Evolutionary conservation across 1,140 invertebrate species (phyloP).

Genomic region (Pentalonia nigronervosa): DNA sequence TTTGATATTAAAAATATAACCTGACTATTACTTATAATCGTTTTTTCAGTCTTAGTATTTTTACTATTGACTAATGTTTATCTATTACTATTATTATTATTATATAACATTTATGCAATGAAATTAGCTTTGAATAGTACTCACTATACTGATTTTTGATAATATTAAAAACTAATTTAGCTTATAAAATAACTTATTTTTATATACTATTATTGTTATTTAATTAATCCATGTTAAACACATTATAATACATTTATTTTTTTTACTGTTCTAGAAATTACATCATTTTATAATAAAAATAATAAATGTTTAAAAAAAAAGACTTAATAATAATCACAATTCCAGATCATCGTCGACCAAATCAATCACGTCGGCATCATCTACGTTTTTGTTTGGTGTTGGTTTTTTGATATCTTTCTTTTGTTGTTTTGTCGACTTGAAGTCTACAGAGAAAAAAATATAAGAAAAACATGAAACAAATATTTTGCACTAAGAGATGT

Average conservation of each 20-base stretch:
- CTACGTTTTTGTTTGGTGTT: slow-evolving; percentile 39
- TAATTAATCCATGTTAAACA: not conserved
- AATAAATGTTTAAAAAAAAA: slow-evolving; percentile 24
- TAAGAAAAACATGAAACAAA: not conserved
- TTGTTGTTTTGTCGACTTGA: slow-evolving; percentile 55
- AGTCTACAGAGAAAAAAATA: slow-evolving; percentile 31
- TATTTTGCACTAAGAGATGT: not conserved
- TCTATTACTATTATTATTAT: not conserved
- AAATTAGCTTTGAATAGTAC: not conserved
- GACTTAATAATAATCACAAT: not conserved
- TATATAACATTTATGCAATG: not conserved
- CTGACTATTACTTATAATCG: not conserved
- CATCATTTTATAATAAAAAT: not conserved
- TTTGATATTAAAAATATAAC: slow-evolving; percentile 33
- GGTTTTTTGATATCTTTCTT: slow-evolving; percentile 52
- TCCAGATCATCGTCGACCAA: slow-evolving; percentile 22
- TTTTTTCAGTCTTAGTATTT: not conserved
- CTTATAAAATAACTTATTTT: not conserved
- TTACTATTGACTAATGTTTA: not conserved
- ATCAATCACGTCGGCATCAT: slow-evolving; percentile 20
- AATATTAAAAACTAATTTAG: not conserved
- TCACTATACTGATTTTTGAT: not conserved
- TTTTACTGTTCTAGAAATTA: slow-evolving; percentile 7
- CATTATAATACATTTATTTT: not conserved
- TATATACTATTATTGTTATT: not conserved